Base-by-base conservation (phyloP, 2,888 invertebrate genomes). In the Phortica okadai region DNA sequence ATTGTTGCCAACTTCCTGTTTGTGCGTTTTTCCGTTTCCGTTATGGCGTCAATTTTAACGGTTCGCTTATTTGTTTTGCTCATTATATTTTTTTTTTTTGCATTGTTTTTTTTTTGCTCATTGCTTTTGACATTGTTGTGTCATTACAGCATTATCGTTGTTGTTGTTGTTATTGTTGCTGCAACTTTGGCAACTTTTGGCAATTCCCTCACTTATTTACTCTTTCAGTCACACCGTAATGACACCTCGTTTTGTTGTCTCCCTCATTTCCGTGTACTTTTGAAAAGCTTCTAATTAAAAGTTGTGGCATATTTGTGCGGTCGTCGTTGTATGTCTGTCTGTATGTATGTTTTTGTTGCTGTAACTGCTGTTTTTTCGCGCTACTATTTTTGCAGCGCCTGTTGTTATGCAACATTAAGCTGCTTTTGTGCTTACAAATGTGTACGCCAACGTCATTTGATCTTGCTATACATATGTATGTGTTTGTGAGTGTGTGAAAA, bases 231-330 rank as follows among this genome's bases (percentile, higher is more conserved):
- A 33, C 33, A 33, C 33, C 33, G 33, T 33, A 33, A 33, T 33
- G 33, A 33, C 33, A 33, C 33, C 33, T 33, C 33, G 33, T 33
- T 33, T 33, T 33, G 33, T 33, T 33, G 33, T 33, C 33, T 33
- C 3, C 33, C 3, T 1, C 5, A 2, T 14, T 1, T 50, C 14
- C 50, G 50, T 50, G 50, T 14, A 50, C 14, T 8, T 50, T 50
- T 8, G 50, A 8, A 50, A 50, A 2, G 50, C 14, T 25, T 62
- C 59, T 85, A 84, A 84, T 84, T 84, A 84, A 84, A 84, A 84
- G 82, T 83, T 84, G 81, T 77, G 78, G 79, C 21, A 74, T 7
- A 79, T 77, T 78, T 78, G 76, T 81, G 81, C 33, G 82, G 80
- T 77, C 70, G 74, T 73, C 78, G 16, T 79, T 78, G 59, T 74